Conservation (phyloP, 2,888 invertebrate genomes). For the Hesperia comma region DNA sequence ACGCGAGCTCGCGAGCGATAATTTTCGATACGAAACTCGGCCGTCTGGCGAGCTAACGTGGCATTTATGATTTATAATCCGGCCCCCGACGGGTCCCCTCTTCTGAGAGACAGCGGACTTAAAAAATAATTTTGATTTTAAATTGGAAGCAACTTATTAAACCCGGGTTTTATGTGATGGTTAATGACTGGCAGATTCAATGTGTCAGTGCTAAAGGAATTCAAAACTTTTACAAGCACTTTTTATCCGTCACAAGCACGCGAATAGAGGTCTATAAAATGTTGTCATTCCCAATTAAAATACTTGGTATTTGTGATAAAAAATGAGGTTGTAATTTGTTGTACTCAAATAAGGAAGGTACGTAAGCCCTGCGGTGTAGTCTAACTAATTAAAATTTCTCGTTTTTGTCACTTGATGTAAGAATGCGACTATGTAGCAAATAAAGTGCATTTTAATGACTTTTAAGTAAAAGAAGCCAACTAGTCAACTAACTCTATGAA, state of each 20-base stretch:
- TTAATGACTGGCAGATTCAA: constrained; percentile 49
- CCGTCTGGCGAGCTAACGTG: constrained; percentile 70
- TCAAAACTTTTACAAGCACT: constrained; percentile 19
- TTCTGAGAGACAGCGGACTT: constrained; percentile 72
- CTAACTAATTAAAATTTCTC: constrained; percentile 32
- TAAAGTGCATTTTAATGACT: constrained; percentile 10
- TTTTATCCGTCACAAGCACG: constrained; percentile 6
- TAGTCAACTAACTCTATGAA: neutral
- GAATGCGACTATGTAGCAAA: constrained; percentile 23
- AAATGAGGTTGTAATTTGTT: constrained; percentile 19
- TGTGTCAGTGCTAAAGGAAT: constrained; percentile 30
- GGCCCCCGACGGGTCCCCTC: constrained; percentile 72
- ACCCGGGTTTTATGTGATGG: constrained; percentile 65
- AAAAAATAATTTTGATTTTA: constrained; percentile 76
- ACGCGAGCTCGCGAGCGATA: constrained; percentile 73
- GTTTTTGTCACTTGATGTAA: constrained; percentile 31
- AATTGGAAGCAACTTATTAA: constrained; percentile 79
- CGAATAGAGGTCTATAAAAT: neutral
- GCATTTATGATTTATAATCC: constrained; percentile 82
- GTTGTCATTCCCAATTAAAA: constrained; percentile 26
- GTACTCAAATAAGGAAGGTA: constrained; percentile 28
- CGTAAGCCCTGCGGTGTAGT: constrained; percentile 18
- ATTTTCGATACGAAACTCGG: constrained; percentile 70
- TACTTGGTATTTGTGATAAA: constrained; percentile 8
- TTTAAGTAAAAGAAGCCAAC: constrained; percentile 7